phyloP scores from a whole-genome alignment of 2,888 invertebrate species.

The Oscheius sp. region DNA sequence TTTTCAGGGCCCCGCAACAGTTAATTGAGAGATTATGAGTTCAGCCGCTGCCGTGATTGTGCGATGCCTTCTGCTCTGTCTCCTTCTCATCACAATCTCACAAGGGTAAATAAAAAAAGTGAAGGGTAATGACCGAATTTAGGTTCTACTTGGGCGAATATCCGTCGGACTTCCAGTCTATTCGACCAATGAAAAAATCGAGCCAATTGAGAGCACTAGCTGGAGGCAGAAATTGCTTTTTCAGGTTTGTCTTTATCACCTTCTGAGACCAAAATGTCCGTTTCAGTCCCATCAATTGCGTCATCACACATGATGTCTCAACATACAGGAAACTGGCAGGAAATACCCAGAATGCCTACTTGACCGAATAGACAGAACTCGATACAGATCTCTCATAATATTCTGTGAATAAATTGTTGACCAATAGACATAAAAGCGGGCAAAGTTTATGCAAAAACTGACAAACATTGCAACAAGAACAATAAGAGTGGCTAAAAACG shows the following conservation, averaged over 20 bases:
- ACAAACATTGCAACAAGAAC: slow-evolving; percentile 34
- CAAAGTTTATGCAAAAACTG: slow-evolving; percentile 24
- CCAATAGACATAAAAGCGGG: not conserved
- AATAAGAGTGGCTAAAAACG: slow-evolving; percentile 13
- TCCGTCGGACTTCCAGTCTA: slow-evolving; percentile 5
- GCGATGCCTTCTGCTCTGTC: slow-evolving; percentile 28
- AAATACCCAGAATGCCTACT: not conserved
- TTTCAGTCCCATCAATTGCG: slow-evolving; percentile 71
- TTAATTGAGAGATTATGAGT: slow-evolving; percentile 34
- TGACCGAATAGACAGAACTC: too few species aligned
- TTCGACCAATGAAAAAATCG: slow-evolving; percentile 51
- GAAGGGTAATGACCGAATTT: not conserved
- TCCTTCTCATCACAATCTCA: slow-evolving; percentile 18
- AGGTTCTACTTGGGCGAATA: slow-evolving; percentile 25
- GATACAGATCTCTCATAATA: not conserved
- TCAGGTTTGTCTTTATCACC: slow-evolving; percentile 12
- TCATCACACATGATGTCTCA: slow-evolving; percentile 64
- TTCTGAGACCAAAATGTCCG: not conserved
- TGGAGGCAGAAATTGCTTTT: slow-evolving; percentile 66
- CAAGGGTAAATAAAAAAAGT: slow-evolving; percentile 13
- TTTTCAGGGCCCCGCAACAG: slow-evolving; percentile 4
- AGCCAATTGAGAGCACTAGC: slow-evolving; percentile 54
- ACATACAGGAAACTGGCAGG: slow-evolving; percentile 61
- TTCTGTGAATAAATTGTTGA: slow-evolving; percentile 25
- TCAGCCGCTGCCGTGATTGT: slow-evolving; percentile 27